Base-by-base conservation (phyloP, 2,113 vertebrate genomes). In the Nycticorax nycticorax region DNA sequence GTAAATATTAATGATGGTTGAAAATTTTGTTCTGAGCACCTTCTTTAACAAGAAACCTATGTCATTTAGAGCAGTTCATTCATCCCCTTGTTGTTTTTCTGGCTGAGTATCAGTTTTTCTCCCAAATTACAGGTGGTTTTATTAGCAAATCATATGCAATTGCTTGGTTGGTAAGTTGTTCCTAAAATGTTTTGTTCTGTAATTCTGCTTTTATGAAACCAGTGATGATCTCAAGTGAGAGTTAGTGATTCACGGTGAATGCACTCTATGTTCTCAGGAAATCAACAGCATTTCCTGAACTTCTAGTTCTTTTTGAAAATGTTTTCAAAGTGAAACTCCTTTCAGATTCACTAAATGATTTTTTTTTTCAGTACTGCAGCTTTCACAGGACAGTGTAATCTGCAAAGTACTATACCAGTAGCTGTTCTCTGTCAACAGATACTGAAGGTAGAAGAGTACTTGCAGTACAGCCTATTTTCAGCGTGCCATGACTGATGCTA, bases 191-290 rank as follows among this genome's bases (percentile, higher is more conserved):
- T 92, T 88, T 94, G 82, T 92, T 93, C 63, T 74, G 1, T 86
- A 56, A 59, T 77, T 90, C 24, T 75, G 35, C 45, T 92, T 85
- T 82, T 68, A 62, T 72, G 45, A 57, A 73, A 57, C 9, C 37
- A 88, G 67, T 0, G 0, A 39, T 79, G 56, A 62, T 94, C 53
- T 85, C 56, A 91, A 83, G 69, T 71, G 30, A 85, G 81, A 47
- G 35, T 68, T 77, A 71, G 41, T 85, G 74, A 85, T 83, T 95
- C 77, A 52, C 77, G 48, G 52, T 83, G 71, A 97, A 85, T 39
- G 37, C 56, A 60, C 77, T 62, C n/a, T 11, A 0, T 91, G 84
- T 93, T 96, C 83, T 95, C 86, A 93, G 92, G 92, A 96, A 95
- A 73, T 90, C 73, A 85, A 5, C 26, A 33, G 6, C 33, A 27